Conservation (phyloP, 2,113 vertebrate genomes). For the Gobius niger region DNA sequence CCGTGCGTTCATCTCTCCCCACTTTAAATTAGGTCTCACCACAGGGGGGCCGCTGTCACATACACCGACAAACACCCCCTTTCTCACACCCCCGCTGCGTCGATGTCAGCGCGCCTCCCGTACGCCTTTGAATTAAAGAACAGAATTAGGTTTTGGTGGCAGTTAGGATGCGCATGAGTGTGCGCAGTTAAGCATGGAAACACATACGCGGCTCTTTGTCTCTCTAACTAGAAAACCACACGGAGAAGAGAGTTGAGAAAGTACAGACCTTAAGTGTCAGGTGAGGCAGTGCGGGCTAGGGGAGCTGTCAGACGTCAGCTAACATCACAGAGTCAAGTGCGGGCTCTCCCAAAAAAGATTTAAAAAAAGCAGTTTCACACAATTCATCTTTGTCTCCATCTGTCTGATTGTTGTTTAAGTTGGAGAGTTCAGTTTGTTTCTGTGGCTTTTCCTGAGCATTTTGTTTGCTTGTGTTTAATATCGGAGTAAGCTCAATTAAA, state of each 20-base stretch:
- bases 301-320: slow-evolving; percentile 59
- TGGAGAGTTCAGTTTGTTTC: not conserved
- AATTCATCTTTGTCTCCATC: slow-evolving; percentile 45
- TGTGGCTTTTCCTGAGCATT: not conserved
- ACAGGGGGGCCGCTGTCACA: slow-evolving; percentile 67
- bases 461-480: slow-evolving; percentile 5
- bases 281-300: slow-evolving; percentile 50
- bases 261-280: slow-evolving; percentile 61
- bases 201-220: slow-evolving; percentile 13
- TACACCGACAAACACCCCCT: slow-evolving; percentile 22
- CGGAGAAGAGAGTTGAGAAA: slow-evolving; percentile 27
- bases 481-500: not conserved
- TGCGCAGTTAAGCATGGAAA: slow-evolving; percentile 14
- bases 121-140: slow-evolving; percentile 70
- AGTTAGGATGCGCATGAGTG: slow-evolving; percentile 34
- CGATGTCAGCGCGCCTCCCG: slow-evolving; percentile 55
- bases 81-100: slow-evolving; percentile 51
- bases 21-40: slow-evolving; percentile 76
- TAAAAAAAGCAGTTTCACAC: slow-evolving; percentile 39
- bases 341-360: slow-evolving; percentile 34
- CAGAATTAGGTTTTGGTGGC: slow-evolving; percentile 58
- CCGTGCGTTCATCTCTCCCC: slow-evolving; percentile 61
- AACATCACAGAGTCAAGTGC: slow-evolving; percentile 57
- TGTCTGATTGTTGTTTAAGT: slow-evolving; percentile 3
- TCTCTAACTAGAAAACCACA: slow-evolving; percentile 13